Conservation (phyloP, 2,797 vertebrate species). For the Jordanella pulchra region DNA sequence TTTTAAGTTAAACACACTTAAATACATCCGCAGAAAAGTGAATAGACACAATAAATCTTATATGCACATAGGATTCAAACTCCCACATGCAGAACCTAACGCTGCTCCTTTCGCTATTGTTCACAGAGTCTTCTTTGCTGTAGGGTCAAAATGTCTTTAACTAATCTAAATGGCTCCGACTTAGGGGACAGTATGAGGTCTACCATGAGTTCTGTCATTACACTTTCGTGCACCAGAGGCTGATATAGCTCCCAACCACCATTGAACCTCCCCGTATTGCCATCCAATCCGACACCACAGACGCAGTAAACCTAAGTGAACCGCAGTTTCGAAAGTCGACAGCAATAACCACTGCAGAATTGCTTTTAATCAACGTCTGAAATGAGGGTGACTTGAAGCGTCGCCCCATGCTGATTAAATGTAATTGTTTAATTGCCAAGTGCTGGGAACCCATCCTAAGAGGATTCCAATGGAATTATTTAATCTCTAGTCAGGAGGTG, state of each 20-base stretch:
- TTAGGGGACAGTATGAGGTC: slow-evolving; percentile 67
- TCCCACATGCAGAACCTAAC: slow-evolving; percentile 60
- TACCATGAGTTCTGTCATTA: slow-evolving; percentile 70
- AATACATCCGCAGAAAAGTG: slow-evolving; percentile 8
- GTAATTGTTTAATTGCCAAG: slow-evolving; percentile 86
- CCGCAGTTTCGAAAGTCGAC: slow-evolving; percentile 74
- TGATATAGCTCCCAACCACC: slow-evolving; percentile 61
- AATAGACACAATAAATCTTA: slow-evolving; percentile 3
- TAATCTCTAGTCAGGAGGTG: slow-evolving; percentile 82
- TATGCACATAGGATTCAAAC: slow-evolving; percentile 30
- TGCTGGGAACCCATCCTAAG: slow-evolving; percentile 81
- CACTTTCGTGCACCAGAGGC: slow-evolving; percentile 67
- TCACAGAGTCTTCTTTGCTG: slow-evolving; percentile 60
- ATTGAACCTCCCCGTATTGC: slow-evolving; percentile 72
- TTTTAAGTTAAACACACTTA: slow-evolving; percentile 40
- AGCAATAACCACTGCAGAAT: slow-evolving; percentile 82
- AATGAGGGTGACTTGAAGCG: slow-evolving; percentile 83
- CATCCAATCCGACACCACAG: slow-evolving; percentile 71
- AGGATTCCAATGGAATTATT: slow-evolving; percentile 84
- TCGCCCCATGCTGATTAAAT: slow-evolving; percentile 84
- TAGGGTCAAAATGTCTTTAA: slow-evolving; percentile 70
- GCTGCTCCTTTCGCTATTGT: slow-evolving; percentile 62
- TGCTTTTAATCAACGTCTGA: slow-evolving; percentile 84
- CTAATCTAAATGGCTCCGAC: slow-evolving; percentile 74
- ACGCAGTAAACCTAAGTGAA: slow-evolving; percentile 76